Percentiles rank a stretch among this genome's conserved stretches.
phyloP scores from a whole-genome alignment of 2,797 vertebrate genomes.

The Paratrypauchen microcephalus region DNA sequence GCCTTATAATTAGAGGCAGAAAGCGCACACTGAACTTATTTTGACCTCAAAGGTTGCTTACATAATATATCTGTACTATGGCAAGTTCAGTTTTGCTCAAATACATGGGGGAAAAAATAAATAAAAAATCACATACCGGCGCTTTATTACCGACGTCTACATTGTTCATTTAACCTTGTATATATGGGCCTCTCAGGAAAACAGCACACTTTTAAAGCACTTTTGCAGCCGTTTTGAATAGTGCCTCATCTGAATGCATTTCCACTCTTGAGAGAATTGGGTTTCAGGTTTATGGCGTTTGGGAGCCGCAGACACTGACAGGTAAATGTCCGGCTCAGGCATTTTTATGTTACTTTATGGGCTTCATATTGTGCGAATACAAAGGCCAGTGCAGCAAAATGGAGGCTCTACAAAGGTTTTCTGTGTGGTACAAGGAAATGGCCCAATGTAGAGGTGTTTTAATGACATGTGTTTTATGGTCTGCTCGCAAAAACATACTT shows the following conservation, averaged over 20 bases:
- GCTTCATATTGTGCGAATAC: background rate
- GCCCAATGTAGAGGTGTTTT: background rate
- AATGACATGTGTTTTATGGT: too few relatives aligned
- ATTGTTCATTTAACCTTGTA: background rate
- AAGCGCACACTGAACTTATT: too few relatives aligned
- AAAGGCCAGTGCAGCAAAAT: background rate
- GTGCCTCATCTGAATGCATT: background rate
- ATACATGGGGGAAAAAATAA: background rate
- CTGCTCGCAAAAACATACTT: too few relatives aligned
- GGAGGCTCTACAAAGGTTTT: background rate
- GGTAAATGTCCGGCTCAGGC: conserved; percentile 3
- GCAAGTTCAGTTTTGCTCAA: too few relatives aligned
- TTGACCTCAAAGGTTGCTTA: too few relatives aligned
- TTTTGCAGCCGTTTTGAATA: background rate
- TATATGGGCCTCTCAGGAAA: background rate
- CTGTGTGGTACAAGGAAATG: background rate
- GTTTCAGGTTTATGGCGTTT: background rate
- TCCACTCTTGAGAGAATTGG: background rate
- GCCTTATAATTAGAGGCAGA: too few relatives aligned
- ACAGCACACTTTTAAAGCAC: background rate
- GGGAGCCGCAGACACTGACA: conserved; percentile 1
- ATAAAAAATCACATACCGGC: background rate
- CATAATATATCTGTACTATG: too few relatives aligned
- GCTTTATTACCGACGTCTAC: background rate
- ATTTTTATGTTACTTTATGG: background rate